phyloP scores from a whole-genome alignment of 92 coral and sea anemone genomes.

The Umimayanthus chanpuru region DNA sequence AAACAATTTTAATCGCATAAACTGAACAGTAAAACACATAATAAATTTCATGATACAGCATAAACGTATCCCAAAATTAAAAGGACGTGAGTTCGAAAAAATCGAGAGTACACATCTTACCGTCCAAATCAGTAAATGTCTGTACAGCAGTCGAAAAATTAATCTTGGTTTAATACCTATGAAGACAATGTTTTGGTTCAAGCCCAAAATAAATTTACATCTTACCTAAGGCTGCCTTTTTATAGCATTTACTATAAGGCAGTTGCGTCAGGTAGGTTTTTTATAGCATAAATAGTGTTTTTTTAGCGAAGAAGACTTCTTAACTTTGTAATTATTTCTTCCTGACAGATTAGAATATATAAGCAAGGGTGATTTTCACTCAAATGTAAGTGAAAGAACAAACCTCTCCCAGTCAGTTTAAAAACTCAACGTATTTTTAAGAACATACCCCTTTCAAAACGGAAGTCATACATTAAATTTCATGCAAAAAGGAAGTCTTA shows the following conservation, averaged over 20 bases:
- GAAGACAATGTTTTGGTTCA: conserved; percentile 21
- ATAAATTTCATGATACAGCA: background rate
- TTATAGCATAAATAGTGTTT: background rate
- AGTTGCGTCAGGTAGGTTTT: conserved; percentile 20
- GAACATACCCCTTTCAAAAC: conserved; percentile 3
- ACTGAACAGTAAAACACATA: background rate
- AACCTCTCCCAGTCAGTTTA: background rate
- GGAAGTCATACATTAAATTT: conserved; percentile 32
- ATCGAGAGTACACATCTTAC: background rate
- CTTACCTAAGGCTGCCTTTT: conserved; percentile 27
- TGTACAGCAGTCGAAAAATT: background rate
- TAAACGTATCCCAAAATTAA: background rate
- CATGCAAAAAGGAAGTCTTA: conserved; percentile 1
- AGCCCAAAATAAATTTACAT: conserved; percentile 33
- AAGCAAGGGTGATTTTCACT: conserved; percentile 12
- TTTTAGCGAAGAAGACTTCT: background rate
- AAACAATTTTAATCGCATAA: background rate
- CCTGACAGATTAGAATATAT: background rate
- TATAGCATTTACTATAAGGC: conserved; percentile 13
- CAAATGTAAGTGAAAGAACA: background rate
- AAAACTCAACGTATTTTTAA: background rate
- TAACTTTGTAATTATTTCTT: background rate
- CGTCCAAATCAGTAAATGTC: too few species aligned
- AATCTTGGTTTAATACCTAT: background rate
- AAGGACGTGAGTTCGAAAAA: background rate